Conservation (phyloP, 2,113 vertebrate genomes). For the Python bivittatus region DNA sequence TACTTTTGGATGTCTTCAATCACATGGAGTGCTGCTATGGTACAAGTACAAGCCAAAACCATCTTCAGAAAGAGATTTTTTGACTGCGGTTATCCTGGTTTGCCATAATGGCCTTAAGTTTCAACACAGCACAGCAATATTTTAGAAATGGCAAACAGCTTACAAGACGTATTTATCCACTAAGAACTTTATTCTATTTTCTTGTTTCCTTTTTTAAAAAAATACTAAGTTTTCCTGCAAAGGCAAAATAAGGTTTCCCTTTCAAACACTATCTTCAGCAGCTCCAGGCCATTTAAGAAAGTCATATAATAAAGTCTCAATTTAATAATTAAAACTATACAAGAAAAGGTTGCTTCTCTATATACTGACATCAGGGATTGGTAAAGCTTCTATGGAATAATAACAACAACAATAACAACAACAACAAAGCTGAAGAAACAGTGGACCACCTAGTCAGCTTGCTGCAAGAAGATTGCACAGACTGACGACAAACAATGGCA, state of each 20-base stretch:
- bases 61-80: not conserved
- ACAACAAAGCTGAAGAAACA: too few species aligned
- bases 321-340: not conserved
- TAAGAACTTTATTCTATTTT: not conserved
- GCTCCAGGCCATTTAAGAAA: not conserved
- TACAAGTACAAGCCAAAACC: not conserved
- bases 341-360: not conserved
- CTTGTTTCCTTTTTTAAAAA: not conserved
- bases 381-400: not conserved
- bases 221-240: not conserved
- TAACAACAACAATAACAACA: not conserved
- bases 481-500: too few species aligned
- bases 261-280: not conserved
- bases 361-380: not conserved
- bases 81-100: not conserved
- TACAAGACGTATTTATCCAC: not conserved
- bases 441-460: too few species aligned
- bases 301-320: not conserved
- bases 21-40: not conserved
- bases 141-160: not conserved
- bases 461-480: too few species aligned
- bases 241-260: not conserved
- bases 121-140: not conserved
- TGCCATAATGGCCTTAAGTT: not conserved
- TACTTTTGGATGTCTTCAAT: not conserved